Evolutionary conservation across 1,140 invertebrate genomes (phyloP), one percentile per base, ranked within the genome.

Genomic region (Melitaea cinxia): DNA sequence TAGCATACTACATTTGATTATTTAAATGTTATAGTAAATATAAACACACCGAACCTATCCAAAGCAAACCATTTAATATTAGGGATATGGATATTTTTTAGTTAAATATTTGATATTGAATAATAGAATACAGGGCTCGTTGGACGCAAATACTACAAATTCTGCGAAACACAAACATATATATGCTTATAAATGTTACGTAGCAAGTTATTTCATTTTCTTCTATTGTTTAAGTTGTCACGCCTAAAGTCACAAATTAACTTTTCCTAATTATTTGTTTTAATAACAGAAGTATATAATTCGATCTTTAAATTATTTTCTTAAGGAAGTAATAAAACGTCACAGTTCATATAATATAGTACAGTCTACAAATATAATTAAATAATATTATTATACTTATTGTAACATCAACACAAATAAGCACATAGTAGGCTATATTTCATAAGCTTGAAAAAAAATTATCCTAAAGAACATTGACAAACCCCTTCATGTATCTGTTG

Each of bases 151-250:
- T 23, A 39, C 17, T 33, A 55, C 15, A 55, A 24, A 23, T 55
- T 55, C n/a, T 49, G 56, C 56, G 56, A 49, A 47, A 59, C 42
- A 17, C 1, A 17, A 55, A 23, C 14, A 55, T 24, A 14, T 23
- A 4, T 21, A 19, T 39, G 21, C 33, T 42, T 33, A 39, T 33
- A 37, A 17, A 55, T n/a, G 14, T 55, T 55, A 33, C 53, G 33
- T 55, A 23, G 15, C 17, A 19, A 42, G 26, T 33, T 59, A 49
- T 59, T 59, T 55, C 26, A 33, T 49, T 33, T 30, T 59, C 56
- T 49, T 24, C 19, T 45, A 59, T 59, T 59, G 56, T 59, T 59
- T 24, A 49, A 59, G 30, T 59, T 59, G 1, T 39, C 4, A 39
- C 24, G 56, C 49, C 28, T 57, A 42, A 7, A 5, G 5, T 7